Evolutionary conservation across 1,140 invertebrate genomes (phyloP).

Genomic region (Aphelenchoides besseyi): DNA sequence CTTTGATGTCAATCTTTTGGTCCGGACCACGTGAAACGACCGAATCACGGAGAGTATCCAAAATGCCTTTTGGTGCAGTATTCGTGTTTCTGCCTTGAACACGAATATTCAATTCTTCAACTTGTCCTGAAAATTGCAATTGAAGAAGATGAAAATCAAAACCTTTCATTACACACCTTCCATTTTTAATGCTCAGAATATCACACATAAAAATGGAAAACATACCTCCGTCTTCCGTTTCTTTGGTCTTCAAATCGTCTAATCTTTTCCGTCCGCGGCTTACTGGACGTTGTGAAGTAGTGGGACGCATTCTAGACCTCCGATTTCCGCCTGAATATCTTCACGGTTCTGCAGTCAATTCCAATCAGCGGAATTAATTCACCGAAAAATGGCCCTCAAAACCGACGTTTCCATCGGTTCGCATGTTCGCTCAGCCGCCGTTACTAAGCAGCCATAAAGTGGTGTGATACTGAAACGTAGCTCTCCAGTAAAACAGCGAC

Average conservation of each 20-base stretch:
- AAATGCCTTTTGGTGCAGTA: slow-evolving; percentile 10
- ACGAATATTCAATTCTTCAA: slow-evolving; percentile 17
- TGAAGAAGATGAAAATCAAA: not conserved
- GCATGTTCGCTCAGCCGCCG: no score
- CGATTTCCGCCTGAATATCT: not conserved
- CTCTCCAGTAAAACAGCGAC: no score
- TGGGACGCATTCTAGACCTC: not conserved
- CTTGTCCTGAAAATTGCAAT: not conserved
- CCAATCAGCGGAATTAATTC: no score
- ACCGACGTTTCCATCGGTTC: no score
- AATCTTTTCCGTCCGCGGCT: slow-evolving; percentile 8
- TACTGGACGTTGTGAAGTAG: not conserved
- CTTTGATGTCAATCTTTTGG: slow-evolving; percentile 22
- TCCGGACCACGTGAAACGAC: slow-evolving; percentile 18
- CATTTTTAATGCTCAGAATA: slow-evolving; percentile 1
- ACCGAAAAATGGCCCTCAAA: no score
- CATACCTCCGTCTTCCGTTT: not conserved
- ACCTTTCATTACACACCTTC: not conserved
- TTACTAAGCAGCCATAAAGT: no score
- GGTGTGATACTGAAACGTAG: no score
- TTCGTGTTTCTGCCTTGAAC: not conserved
- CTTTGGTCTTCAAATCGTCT: slow-evolving; percentile 10
- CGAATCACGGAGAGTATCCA: slow-evolving; percentile 12
- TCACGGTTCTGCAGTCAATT: no score
- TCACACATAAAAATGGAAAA: not conserved